Evolutionary conservation across 37 sponge, comb jelly and placozoan species (phyloP), one percentile per base, ranked within the genome.

Genomic region (Eunapius fragilis): DNA sequence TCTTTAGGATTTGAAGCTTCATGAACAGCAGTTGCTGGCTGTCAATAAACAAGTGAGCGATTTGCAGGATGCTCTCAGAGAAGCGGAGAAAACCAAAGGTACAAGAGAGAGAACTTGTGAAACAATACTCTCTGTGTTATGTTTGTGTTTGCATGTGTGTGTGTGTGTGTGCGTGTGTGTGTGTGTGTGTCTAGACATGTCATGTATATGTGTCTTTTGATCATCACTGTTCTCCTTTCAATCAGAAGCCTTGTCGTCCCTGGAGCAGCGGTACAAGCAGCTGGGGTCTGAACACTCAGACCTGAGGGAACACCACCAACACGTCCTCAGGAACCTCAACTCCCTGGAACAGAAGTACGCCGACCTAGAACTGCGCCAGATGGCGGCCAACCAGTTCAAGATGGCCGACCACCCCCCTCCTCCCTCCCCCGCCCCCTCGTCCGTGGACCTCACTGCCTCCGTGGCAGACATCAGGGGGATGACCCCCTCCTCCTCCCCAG

Each of bases 291-390:
- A 80, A 24, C 32, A 68, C 31, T 34, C 81, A 0, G 81, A 80
- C 31, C 81, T 80, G 3, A 30, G 81, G 24, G 81, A 80, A 12
- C 81, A 80, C 30, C 81, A 80, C n/a, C 81, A 80, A 25, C 33
- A 32, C 14, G 33, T 34, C 35, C 68, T 80, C 33, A 80, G 67
- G 69, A 70, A 80, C 68, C 69, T 24, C 45, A 32, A 50, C 2
- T 24, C 34, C 0, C 67, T 79, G 70, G 87, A 86, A 47, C 68
- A 78, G 37, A 36, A 70, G 47, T 49, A 31, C 24, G 69, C 67
- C 17, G 31, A 69, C 58, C 80, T 86, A 17, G 80, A 78, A 30
- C 79, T 32, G 24, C 48, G 76, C 26, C 70, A 79, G 70, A 74
- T 30, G 28, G 25, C 79, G 3, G 41, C 37, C 77, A 76, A 41